A percentile compares a stretch with the other conserved stretches of the same genome.
phyloP scores from a whole-genome alignment of 1,140 invertebrate species.

The Lepidurus packardi region DNA sequence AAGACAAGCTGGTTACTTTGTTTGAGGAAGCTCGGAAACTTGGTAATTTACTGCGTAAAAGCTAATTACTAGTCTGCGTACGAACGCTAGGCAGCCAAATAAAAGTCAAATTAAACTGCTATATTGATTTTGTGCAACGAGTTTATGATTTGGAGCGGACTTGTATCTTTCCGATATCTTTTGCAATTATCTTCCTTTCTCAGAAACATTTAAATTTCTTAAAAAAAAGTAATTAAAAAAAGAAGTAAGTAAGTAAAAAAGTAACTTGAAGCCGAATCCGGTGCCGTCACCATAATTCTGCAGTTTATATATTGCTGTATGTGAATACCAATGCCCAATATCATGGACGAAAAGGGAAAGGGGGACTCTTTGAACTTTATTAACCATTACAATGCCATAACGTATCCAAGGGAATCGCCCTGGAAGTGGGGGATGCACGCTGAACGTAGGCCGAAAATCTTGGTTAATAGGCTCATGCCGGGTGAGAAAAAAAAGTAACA shows the following conservation, averaged over 20 bases:
- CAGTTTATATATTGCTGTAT: neutral
- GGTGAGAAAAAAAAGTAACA: neutral
- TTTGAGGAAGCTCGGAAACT: neutral
- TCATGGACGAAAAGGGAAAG: neutral
- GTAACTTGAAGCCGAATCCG: too few species aligned
- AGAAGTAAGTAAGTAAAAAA: too few species aligned
- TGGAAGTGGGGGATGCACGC: neutral
- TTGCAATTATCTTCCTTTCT: too few species aligned
- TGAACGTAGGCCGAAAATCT: neutral
- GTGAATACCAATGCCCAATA: neutral
- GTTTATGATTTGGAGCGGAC: too few species aligned
- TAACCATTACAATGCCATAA: slow-evolving; percentile 22
- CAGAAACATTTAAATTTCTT: too few species aligned
- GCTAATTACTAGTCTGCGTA: neutral
- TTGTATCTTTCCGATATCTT: too few species aligned
- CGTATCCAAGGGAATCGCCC: neutral
- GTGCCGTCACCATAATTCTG: neutral
- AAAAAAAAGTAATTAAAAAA: too few species aligned
- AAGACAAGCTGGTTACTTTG: neutral
- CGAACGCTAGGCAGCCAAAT: neutral
- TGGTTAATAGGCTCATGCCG: neutral
- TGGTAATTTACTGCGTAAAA: neutral
- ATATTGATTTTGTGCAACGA: too few species aligned
- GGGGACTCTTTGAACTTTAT: slow-evolving; percentile 2
- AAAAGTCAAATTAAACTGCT: neutral